Evolutionary conservation across 1,140 invertebrate genomes (phyloP), one percentile per base, ranked within the genome.

Genomic region (Zaprionus vittiger): DNA sequence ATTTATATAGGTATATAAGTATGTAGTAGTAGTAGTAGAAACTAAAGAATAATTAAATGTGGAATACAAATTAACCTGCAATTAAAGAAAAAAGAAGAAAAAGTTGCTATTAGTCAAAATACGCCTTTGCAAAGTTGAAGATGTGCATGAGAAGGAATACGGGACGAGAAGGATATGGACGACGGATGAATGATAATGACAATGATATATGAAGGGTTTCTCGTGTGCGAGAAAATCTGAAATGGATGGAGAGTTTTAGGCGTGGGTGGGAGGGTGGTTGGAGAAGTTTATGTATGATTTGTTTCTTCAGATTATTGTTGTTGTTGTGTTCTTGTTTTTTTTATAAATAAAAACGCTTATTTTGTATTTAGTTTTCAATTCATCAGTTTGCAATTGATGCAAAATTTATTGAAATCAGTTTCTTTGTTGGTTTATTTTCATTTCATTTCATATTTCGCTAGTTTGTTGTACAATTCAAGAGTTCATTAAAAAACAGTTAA

Each of bases 81-180:
- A 92, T 91, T 90, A 92, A 92, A 84, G 83, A 83, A 89, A 91
- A 91, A 91, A 92, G 83, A 83, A 91, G 87, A 91, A 91, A 86
- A 91, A 81, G 74, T 91, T 91, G 83, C 91, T 91, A 92, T 91
- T 91, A 92, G 90, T 91, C 75, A 83, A 79, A 84, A 77, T 89
- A 79, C 81, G 78, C 79, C 72, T 89, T 67, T 60, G 63, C 62
- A 72, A 28, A 47, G 49, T 72, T 77, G 60, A 44, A 56, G 59
- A n/a, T 70, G 41, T 57, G 37, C 22, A 47, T 66, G 61, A 24
- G 37, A 15, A 1, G 37, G 28, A 60, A 47, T 66, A 55, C 7
- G 17, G 47, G 47, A 26, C 17, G 37, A 44, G 17, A 52, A 44
- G 60, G 59, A 52, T 64, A 44, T 26, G n/a, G n/a, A 31, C 24